These are phyloP conservation scores for Heliconius cydno DNA, from an alignment of 2,888 invertebrate species.

Conservation along the genomic window DNA sequence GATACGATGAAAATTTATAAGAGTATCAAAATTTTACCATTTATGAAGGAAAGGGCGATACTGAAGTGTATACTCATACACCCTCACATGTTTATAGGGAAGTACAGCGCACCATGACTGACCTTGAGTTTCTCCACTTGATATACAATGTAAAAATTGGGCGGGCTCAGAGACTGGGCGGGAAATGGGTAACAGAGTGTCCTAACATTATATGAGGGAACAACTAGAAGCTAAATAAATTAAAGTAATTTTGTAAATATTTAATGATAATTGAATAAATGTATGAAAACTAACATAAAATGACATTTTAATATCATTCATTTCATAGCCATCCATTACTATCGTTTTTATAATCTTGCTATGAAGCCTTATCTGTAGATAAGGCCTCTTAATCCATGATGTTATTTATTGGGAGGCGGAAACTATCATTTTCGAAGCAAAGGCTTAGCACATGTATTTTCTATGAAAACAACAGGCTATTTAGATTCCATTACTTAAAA, in stretches of 20 bases:
- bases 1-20: constrained; percentile 16
- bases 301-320: background rate
- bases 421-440: background rate
- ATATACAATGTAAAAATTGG: background rate
- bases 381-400: constrained; percentile 2
- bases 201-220: background rate
- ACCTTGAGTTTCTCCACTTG: background rate
- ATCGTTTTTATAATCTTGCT: background rate
- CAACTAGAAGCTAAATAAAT: background rate
- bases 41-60: background rate
- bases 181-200: background rate
- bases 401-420: constrained; percentile 1
- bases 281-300: background rate
- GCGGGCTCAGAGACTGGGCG: background rate
- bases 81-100: no score
- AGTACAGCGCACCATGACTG: background rate
- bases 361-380: constrained; percentile 1
- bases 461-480: background rate
- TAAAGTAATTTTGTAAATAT: background rate
- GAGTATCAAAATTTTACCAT: constrained; percentile 8
- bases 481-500: background rate
- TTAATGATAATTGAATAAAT: background rate
- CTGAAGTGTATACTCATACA: background rate
- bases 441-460: background rate
- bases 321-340: background rate